Percentiles rank a stretch among this genome's conserved stretches.
Conservation (phyloP, 2,113 vertebrate species). For the Elephantulus edwardii region DNA sequence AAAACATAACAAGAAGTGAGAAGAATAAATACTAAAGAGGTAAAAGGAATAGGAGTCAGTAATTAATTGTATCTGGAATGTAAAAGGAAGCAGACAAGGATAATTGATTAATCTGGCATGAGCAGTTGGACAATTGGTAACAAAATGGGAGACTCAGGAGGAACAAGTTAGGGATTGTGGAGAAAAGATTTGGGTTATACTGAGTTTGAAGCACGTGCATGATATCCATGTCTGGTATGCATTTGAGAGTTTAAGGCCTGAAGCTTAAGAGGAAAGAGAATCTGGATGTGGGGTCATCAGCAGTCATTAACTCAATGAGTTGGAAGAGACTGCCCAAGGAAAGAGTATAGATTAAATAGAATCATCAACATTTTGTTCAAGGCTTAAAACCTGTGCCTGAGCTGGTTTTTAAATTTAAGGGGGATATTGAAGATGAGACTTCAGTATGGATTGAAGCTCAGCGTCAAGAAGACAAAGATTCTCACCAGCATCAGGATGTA, state of each 20-base stretch:
- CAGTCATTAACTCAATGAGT: neutral
- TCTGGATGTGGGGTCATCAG: neutral
- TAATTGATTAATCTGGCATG: neutral
- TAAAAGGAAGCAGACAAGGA: slow-evolving; percentile 3
- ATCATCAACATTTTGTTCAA: neutral
- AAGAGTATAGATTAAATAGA: neutral
- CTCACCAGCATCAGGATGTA: too few species aligned
- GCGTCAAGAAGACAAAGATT: too few species aligned
- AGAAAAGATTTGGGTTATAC: neutral
- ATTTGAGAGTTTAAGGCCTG: neutral
- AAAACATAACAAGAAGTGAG: neutral
- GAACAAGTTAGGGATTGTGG: neutral
- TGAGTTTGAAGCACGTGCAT: neutral
- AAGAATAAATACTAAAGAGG: neutral
- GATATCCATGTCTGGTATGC: neutral
- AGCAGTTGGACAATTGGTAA: neutral
- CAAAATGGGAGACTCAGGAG: neutral
- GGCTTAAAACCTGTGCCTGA: too few species aligned
- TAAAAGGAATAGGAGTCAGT: neutral
- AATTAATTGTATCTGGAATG: neutral
- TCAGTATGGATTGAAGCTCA: too few species aligned
- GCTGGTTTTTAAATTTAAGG: too few species aligned
- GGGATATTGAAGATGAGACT: too few species aligned
- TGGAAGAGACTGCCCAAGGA: neutral
- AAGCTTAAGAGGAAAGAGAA: neutral